Evolutionary conservation across 2,888 invertebrate species (phyloP).

Genomic region (Hirtodrosophila trivittata): DNA sequence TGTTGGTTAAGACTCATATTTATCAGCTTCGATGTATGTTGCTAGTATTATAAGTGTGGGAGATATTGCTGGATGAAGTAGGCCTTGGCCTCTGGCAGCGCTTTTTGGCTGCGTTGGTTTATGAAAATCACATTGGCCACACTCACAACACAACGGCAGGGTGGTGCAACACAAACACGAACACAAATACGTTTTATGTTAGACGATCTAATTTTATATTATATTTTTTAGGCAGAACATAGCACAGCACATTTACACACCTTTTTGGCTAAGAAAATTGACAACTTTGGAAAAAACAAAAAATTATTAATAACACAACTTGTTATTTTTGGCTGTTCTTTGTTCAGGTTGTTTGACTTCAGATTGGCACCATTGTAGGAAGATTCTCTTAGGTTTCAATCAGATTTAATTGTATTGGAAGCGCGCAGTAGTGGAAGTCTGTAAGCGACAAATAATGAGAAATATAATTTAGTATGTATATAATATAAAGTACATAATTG

Average conservation of each 20-base stretch:
- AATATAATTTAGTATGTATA: neutral
- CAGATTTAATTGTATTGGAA: slow-evolving; percentile 11
- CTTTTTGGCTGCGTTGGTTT: slow-evolving; percentile 3
- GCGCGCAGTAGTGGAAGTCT: slow-evolving; percentile 20
- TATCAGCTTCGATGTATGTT: slow-evolving; percentile 81
- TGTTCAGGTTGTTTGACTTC: slow-evolving; percentile 3
- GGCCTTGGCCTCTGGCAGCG: slow-evolving; percentile 14
- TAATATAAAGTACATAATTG: too few species aligned
- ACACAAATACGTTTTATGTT: slow-evolving; percentile 20
- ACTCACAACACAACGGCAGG: slow-evolving; percentile 5
- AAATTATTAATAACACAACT: slow-evolving; percentile 6
- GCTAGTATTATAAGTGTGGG: slow-evolving; percentile 19
- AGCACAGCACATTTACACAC: slow-evolving; percentile 35
- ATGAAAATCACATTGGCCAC: slow-evolving; percentile 21
- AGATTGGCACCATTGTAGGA: slow-evolving; percentile 34
- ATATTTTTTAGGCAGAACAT: slow-evolving; percentile 34
- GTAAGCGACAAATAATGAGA: neutral
- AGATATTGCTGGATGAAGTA: slow-evolving; percentile 19
- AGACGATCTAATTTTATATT: slow-evolving; percentile 14
- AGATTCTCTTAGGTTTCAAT: slow-evolving; percentile 12
- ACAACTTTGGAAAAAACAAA: slow-evolving; percentile 34
- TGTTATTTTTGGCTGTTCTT: slow-evolving; percentile 7
- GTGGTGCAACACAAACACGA: slow-evolving; percentile 16
- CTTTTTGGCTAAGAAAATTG: slow-evolving; percentile 42
- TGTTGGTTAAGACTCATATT: slow-evolving; percentile 83